Evolutionary conservation across 1,140 invertebrate species (phyloP).

Genomic region (Condylostylus longicornis): DNA sequence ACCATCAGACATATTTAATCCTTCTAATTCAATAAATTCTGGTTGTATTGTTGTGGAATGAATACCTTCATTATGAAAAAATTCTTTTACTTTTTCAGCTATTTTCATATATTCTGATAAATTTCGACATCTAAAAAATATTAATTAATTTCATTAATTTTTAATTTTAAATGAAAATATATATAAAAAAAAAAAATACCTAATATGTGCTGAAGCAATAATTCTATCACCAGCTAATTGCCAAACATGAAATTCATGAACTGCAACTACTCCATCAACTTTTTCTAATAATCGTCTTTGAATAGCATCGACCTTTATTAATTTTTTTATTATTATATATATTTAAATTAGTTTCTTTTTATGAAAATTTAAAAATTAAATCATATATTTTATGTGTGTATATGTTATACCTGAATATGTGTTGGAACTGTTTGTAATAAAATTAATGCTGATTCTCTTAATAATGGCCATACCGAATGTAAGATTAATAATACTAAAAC

Average conservation of each 20-base stretch:
- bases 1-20: conserved; percentile 26
- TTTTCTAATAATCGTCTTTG: conserved; percentile 68
- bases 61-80: conserved; percentile 72
- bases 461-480: conserved; percentile 69
- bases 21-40: conserved; percentile 66
- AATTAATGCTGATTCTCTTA: conserved; percentile 77
- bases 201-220: conserved; percentile 84
- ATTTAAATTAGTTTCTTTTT: background rate
- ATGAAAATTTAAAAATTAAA: conserved; percentile 1
- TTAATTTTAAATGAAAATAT: background rate
- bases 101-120: conserved; percentile 82
- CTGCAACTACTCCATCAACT: conserved; percentile 77
- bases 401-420: conserved; percentile 59
- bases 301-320: conserved; percentile 59
- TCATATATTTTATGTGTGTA: background rate
- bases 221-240: conserved; percentile 82
- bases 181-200: too few species aligned
- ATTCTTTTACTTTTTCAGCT: conserved; percentile 86
- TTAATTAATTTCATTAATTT: background rate
- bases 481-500: conserved; percentile 66
- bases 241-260: conserved; percentile 92
- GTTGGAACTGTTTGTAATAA: conserved; percentile 83
- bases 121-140: conserved; percentile 57
- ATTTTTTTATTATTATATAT: background rate
- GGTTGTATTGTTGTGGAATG: conserved; percentile 88